Evolutionary conservation across 2,888 invertebrate genomes (phyloP), one percentile per base, ranked within the genome.

Genomic region (Mylabris sibirica): DNA sequence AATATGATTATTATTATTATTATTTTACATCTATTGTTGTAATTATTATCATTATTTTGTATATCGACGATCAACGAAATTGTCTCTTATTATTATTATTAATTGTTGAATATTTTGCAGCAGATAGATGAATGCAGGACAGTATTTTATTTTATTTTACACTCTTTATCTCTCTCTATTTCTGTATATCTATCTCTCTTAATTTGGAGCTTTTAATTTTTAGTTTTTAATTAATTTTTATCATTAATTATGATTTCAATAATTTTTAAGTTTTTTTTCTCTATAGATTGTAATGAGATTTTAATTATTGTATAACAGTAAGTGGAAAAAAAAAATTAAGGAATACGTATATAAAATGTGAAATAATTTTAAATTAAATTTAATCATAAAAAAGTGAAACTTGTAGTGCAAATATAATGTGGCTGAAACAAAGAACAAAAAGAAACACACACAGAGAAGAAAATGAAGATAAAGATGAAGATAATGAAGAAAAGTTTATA

Each of bases 321-420:
- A 38, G 12, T 12, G 3, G 12, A 14, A 14, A 3, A 12, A 38
- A 38, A 34, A 8, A 34, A 34, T 34, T n/a, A n/a, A 12, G 1
- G 2, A 35, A 11, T 11, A 35, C 2, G 11, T 35, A 9, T 35
- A 35, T 12, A 38, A 14, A 38, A 38, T 38, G 38, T 38, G 44
- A 38, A 38, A 12, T 38, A 12, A 38, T 38, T 38, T 38, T 38
- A 38, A 38, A 38, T 12, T 6, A 38, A 11, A 38, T 38, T 11
- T 38, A 38, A 38, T 38, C 3, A 38, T 38, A 38, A 38, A 12
- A 38, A 38, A 6, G 38, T 44, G 44, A 49, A 49, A 49, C 49
- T 49, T 20, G 49, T 49, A 49, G 49, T 49, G 49, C 49, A 49
- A 49, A 49, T 6, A 49, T 49, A 49, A 49, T 49, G 49, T 49